Base-by-base conservation (phyloP, 2,113 vertebrate species). In the Empidonax traillii region DNA sequence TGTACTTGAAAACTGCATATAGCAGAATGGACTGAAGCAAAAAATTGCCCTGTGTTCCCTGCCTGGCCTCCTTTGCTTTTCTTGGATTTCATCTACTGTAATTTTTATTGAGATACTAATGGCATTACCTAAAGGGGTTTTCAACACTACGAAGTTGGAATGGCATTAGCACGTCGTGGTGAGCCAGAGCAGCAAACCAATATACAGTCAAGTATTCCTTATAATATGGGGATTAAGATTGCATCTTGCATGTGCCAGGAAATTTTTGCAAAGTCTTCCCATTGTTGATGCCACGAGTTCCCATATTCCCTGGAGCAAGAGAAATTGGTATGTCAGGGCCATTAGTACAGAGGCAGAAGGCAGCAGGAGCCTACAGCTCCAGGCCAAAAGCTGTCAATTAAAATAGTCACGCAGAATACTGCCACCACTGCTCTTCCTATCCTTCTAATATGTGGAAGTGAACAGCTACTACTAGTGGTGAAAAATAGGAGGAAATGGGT, bases 201-300 rank as follows among this genome's bases (percentile, higher is more conserved):
- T 61, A 92, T 31, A 31, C 73, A 81, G 8, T 59, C 77, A 80
- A 93, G 27, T 21, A 21, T 76, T 88, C 83, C 43, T 85, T 84
- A 14, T 17, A 71, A 35, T 12, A 12, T 2, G 1, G 22, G 71
- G 27, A 56, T 78, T 62, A 53, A 76, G 46, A 63, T 56, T 88
- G 31, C 46, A 56, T 59, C 52, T 63, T 88, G 65, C 14, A 9
- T 13, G 37, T 80, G 88, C 87, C 92, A 94, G 85, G 87, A 95
- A 95, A 92, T 37, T 59, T 84, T 95, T 95, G 90, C 82, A 59
- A 47, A 91, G 61, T 89, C n/a, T 88, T 96, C 72, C 90, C 4
- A 0, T 73, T 79, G 24, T 14, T 89, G 71, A 33, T 93, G 67
- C 87, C 63, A 68, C 65, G 35, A 87, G 56, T 84, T 95, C 68